Conservation (phyloP, 37 sponge, comb jelly and placozoan genomes). For the Axinella damicornis region DNA sequence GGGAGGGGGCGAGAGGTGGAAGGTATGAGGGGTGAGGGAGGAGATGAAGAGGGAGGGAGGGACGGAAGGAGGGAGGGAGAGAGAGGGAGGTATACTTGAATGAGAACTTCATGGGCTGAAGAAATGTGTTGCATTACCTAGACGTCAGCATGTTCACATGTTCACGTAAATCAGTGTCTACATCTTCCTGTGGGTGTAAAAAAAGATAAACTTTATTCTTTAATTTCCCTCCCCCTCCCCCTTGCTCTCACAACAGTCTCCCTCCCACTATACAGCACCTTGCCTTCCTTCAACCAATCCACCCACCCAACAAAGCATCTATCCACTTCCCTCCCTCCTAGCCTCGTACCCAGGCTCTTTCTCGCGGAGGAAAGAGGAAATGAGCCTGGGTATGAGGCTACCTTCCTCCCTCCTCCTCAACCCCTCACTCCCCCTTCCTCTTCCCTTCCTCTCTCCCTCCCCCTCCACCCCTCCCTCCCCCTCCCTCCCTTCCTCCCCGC, state of each 20-base stretch:
- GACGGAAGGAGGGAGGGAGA: background rate
- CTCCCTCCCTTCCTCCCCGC: too few relatives aligned
- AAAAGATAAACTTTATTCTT: too few relatives aligned
- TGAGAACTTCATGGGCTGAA: too few relatives aligned
- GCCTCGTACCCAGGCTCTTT: background rate
- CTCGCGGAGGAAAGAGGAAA: too few relatives aligned
- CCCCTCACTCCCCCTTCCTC: too few relatives aligned
- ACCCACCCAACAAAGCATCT: background rate
- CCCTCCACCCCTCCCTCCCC: too few relatives aligned
- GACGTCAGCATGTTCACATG: constrained; percentile 84
- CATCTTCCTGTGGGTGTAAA: constrained; percentile 35
- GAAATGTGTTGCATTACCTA: background rate
- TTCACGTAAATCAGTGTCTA: constrained; percentile 77
- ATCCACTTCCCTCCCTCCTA: background rate
- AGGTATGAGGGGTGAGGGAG: background rate
- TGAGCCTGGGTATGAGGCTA: too few relatives aligned
- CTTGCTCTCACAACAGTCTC: background rate
- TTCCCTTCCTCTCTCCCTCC: too few relatives aligned
- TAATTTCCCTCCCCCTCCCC: too few relatives aligned
- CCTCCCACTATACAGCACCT: too few relatives aligned
- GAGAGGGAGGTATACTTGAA: too few relatives aligned
- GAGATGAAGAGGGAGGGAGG: background rate
- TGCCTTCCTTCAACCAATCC: background rate
- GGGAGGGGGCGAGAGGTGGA: background rate
- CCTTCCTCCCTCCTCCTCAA: too few relatives aligned